Base-by-base conservation (phyloP, 2,888 invertebrate species). In the Hetaerina titia region DNA sequence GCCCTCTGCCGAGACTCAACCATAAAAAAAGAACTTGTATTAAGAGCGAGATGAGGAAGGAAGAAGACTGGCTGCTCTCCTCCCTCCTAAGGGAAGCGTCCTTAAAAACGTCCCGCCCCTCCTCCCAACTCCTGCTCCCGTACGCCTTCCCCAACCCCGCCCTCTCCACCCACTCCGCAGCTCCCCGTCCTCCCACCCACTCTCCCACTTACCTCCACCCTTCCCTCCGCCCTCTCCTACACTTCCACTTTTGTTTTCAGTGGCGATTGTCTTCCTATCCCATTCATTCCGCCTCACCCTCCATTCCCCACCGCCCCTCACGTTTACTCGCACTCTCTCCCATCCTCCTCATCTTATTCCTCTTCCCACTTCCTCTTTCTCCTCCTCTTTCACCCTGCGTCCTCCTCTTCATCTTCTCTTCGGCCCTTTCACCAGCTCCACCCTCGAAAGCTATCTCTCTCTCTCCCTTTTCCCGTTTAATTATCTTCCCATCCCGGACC, bases 401-500 rank as follows among this genome's bases (percentile, higher is more conserved):
- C 81, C 15, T 31, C 31, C 25, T 31, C 81, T 31, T 81, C 31
- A 25, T 31, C 25, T 5, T 31, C 45, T 60, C 60, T 60, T 60
- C 1, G 13, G 11, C 17, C 17, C 60, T 60, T 6, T 60, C 13
- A 11, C 60, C 60, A 60, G 60, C 11, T 17, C 13, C 60, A 60
- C 13, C 60, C 60, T 11, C 60, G 17, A 11, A 15, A 11, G 17
- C 60, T 17, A 11, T 60, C 60, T 17, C 69, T 69, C 81, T 31
- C 81, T 81, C 22, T 31, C 89, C 7, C 64, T 64, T 64, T 56
- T 69, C 56, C 69, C 56, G 56, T 69, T 57, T 69, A 92, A 92
- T 92, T 92, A 92, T 74, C 74, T 92, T 89, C 69, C 56, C 56
- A n/a, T n/a, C 56, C 69, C 56, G 92, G 69, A 60, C 64, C 74